A percentile compares a stretch with the other conserved stretches of the same genome.
These are phyloP conservation scores for Oscheius sp. DNA, from an alignment of 2,888 invertebrate species.

Conservation along the genomic window DNA sequence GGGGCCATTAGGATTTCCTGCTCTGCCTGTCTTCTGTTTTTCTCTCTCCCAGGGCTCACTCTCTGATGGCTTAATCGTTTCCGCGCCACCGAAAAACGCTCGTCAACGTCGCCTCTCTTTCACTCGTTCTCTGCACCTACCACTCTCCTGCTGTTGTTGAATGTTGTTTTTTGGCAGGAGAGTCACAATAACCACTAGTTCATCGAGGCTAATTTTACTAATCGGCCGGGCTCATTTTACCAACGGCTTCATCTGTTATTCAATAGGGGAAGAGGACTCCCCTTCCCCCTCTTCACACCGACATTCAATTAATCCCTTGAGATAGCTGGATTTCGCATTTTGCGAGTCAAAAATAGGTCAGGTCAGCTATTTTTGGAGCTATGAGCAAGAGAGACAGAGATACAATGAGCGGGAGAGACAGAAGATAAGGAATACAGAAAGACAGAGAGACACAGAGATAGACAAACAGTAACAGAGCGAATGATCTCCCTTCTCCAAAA, in stretches of 20 bases:
- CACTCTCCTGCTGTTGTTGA: not conserved
- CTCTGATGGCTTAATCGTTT: constrained; percentile 27
- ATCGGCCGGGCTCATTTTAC: constrained; percentile 28
- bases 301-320: not conserved
- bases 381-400: no score
- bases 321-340: not conserved
- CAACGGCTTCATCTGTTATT: constrained; percentile 34
- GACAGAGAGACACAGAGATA: no score
- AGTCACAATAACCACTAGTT: not conserved
- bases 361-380: no score
- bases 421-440: no score
- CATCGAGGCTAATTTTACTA: constrained; percentile 30
- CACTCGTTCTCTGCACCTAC: not conserved
- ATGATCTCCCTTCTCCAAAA: not conserved
- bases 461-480: no score
- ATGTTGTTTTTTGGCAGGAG: not conserved
- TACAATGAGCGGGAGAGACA: no score
- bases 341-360: no score
- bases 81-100: constrained; percentile 4
- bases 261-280: constrained; percentile 20
- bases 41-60: not conserved
- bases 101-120: constrained; percentile 5
- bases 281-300: constrained; percentile 13
- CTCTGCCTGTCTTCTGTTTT: no score
- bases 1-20: no score